Percentiles rank a stretch among this genome's conserved stretches.
These are phyloP conservation scores for Chrysodeixis includens DNA, from an alignment of 2,888 invertebrate species.

Conservation along the genomic window DNA sequence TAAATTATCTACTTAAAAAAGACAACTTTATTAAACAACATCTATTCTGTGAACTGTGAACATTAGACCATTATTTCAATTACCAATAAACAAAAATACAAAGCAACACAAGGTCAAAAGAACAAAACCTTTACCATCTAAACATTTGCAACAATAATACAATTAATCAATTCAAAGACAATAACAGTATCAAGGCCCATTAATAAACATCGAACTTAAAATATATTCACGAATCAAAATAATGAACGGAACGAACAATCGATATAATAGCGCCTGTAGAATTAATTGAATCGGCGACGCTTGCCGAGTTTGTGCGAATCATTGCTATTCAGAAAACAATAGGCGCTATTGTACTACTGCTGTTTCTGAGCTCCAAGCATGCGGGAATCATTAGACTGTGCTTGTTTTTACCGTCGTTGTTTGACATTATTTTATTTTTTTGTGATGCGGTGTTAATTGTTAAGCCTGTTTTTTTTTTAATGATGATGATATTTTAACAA, in stretches of 20 bases:
- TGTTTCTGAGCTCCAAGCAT: constrained; percentile 30
- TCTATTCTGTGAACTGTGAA: too few relatives aligned
- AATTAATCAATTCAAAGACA: constrained; percentile 13
- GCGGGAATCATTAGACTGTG: constrained; percentile 29
- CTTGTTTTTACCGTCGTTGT: constrained; percentile 13
- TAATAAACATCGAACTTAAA: constrained; percentile 21
- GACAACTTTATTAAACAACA: too few relatives aligned
- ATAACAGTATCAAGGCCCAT: constrained; percentile 10
- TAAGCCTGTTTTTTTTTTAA: not conserved
- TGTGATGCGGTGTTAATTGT: not conserved
- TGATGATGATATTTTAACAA: too few relatives aligned
- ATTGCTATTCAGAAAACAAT: constrained; percentile 43
- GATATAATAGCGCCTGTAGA: constrained; percentile 37
- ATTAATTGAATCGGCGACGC: constrained; percentile 51
- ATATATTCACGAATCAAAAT: constrained; percentile 38
- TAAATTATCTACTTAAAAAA: too few relatives aligned
- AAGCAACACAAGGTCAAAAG: not conserved
- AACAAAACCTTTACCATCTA: not conserved
- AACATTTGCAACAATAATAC: not conserved
- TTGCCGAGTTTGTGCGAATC: constrained; percentile 38
- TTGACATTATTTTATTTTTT: not conserved
- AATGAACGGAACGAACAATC: constrained; percentile 40
- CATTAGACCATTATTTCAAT: too few relatives aligned
- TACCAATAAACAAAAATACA: too few relatives aligned
- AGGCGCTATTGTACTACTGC: constrained; percentile 41